A percentile compares a stretch with the other conserved stretches of the same genome.
Evolutionary conservation across 1,140 invertebrate species (phyloP).

Genomic region (Bradysia coprophila): DNA sequence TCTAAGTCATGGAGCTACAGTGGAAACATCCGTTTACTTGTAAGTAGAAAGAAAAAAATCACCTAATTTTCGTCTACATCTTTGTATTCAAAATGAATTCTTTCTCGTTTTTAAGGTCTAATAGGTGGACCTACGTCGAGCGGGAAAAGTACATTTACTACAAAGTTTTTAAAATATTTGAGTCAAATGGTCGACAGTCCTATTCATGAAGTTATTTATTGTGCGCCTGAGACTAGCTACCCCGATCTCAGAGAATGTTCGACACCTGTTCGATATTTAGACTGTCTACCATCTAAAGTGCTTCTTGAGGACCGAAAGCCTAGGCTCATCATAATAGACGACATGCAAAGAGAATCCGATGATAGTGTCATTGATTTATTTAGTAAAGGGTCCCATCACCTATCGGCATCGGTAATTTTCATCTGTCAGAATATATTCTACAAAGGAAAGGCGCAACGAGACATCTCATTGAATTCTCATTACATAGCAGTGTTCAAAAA

Average conservation of each 20-base stretch:
- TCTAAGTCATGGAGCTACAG: no score
- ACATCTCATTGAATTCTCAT: background rate
- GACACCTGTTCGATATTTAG: background rate
- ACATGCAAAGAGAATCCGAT: slow-evolving; percentile 4
- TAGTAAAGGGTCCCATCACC: slow-evolving; percentile 5
- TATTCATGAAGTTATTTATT: background rate
- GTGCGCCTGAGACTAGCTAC: background rate
- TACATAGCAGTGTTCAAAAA: slow-evolving; percentile 1
- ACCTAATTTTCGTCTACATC: no score
- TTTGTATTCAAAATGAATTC: no score
- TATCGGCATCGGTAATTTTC: slow-evolving; percentile 1
- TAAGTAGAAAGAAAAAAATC: no score
- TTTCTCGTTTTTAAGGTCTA: no score
- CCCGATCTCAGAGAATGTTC: background rate
- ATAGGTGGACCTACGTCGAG: background rate
- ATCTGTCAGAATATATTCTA: slow-evolving; percentile 1
- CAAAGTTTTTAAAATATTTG: background rate
- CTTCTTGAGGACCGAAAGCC: background rate
- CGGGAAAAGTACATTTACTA: background rate
- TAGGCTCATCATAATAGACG: background rate
- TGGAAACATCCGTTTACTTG: no score
- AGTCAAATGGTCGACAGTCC: background rate
- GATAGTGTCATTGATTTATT: slow-evolving; percentile 4
- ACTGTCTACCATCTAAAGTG: background rate
- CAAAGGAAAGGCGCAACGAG: slow-evolving; percentile 2